Conservation (phyloP, 2,797 vertebrate species). For the Sciurus carolinensis region DNA sequence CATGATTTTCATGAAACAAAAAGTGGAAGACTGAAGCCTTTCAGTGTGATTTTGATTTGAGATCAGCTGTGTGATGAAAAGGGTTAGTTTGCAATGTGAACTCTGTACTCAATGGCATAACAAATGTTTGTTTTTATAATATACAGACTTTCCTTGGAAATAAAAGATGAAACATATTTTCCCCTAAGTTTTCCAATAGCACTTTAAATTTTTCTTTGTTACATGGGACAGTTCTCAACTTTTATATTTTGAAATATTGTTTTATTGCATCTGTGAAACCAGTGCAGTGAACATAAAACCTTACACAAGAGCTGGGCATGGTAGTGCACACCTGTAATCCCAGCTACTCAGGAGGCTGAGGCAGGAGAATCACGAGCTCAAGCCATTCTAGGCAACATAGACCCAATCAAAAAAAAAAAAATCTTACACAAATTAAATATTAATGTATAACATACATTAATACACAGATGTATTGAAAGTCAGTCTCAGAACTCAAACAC, state of each 20-base stretch:
- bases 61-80: slow-evolving; percentile 47
- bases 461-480: slow-evolving; percentile 31
- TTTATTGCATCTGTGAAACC: slow-evolving; percentile 9
- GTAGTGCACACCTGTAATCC: not conserved
- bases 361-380: not conserved
- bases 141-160: slow-evolving; percentile 67
- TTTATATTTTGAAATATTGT: slow-evolving; percentile 26
- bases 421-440: slow-evolving; percentile 3
- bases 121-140: slow-evolving; percentile 62
- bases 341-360: not conserved
- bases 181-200: slow-evolving; percentile 2
- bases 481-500: slow-evolving; percentile 34
- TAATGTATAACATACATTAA: not conserved
- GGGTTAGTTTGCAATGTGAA: slow-evolving; percentile 49
- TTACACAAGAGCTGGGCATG: not conserved
- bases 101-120: slow-evolving; percentile 54
- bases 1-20: slow-evolving; percentile 68
- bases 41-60: slow-evolving; percentile 68
- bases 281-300: not conserved
- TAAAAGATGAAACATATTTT: slow-evolving; percentile 73
- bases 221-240: not conserved
- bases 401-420: not conserved
- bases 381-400: not conserved
- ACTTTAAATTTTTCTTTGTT: slow-evolving; percentile 66
- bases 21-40: slow-evolving; percentile 58